Base-by-base conservation (phyloP, 1,140 invertebrate genomes). In the Drosophila triauraria region DNA sequence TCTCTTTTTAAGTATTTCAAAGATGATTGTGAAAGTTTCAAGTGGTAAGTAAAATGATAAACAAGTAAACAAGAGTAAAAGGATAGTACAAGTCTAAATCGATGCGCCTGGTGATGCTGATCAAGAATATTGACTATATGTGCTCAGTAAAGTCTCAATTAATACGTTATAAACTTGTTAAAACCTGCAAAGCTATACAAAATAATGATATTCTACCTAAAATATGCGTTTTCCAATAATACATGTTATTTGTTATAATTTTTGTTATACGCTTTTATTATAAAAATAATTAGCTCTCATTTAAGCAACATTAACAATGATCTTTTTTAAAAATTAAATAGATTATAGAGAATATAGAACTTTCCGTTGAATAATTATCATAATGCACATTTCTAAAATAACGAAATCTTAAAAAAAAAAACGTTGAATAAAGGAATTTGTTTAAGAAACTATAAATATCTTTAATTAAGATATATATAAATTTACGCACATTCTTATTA, bases 251-350 rank as follows among this genome's bases (percentile, higher is more conserved):
- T 23, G 5, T 13, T 8, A 0, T 5, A 8, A 0, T 54, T 15
- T 7, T 38, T 15, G 17, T 23, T 23, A 10, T 23, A 23, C 8
- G 32, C 17, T 1, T 54, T 54, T 54, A 54, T 54, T 54, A 54
- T 38, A 54, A 54, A 54, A 54, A 54, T 54, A 54, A 3, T 23
- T 15, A 9, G 35, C 23, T 54, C 13, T 38, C 15, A 23, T 5
- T 4, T 23, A 5, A 20, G 20, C 51, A 54, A 54, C 51, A 54
- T 38, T 54, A 54, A 54, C 12, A 54, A 38, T 38, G 20, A 38
- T 23, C 20, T 15, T 38, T 23, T 15, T 13, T n/a, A 7, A n/a
- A 38, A n/a, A n/a, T 23, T 15, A 23, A 23, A 10, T 40, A 15
- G 0, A 23, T 38, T 6, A 40, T 13, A 1, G 4, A 13, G 38